A percentile compares a stretch with the other conserved stretches of the same genome.
These are phyloP conservation scores for Labeo rohita DNA, from an alignment of 2,113 vertebrate species.

Conservation along the genomic window DNA sequence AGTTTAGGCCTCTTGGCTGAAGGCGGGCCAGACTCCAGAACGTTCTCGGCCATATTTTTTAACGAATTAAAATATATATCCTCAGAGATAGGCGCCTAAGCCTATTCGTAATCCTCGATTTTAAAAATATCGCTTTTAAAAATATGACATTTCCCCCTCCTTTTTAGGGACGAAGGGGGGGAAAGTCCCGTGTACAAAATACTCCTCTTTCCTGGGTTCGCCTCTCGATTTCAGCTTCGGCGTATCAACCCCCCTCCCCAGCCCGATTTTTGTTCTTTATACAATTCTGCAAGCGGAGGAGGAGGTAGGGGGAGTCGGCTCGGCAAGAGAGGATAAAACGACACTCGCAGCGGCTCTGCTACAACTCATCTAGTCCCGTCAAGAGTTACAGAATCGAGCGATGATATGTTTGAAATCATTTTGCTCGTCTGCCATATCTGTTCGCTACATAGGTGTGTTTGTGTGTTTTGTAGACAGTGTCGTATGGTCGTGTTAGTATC, in stretches of 20 bases:
- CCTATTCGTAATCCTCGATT: conserved; percentile 66
- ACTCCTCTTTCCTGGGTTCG: conserved; percentile 82
- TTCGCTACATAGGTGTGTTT: conserved; percentile 17
- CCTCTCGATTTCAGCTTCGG: conserved; percentile 82
- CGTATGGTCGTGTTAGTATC: background rate
- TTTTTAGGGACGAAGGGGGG: conserved; percentile 80
- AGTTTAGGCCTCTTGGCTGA: conserved; percentile 99
- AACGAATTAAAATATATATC: conserved; percentile 81
- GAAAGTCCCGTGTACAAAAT: conserved; percentile 81
- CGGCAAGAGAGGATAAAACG: conserved; percentile 67
- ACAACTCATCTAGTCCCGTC: conserved; percentile 64
- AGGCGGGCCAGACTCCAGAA: conserved; percentile 99
- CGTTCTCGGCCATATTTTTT: conserved; percentile 99
- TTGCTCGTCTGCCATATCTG: conserved; percentile 22
- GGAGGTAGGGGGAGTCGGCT: conserved; percentile 74
- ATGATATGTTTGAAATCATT: background rate
- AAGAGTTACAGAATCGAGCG: background rate
- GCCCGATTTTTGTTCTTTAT: conserved; percentile 82
- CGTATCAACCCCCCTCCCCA: conserved; percentile 81
- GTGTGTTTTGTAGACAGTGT: conserved; percentile 10
- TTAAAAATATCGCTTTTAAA: conserved; percentile 68
- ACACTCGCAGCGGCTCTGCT: conserved; percentile 70
- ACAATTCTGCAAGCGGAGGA: conserved; percentile 79
- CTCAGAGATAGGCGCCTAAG: conserved; percentile 75
- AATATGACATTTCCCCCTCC: conserved; percentile 83